Evolutionary conservation across 1,140 invertebrate species (phyloP), one percentile per base, ranked within the genome.

Genomic region (Cydia pomonella): DNA sequence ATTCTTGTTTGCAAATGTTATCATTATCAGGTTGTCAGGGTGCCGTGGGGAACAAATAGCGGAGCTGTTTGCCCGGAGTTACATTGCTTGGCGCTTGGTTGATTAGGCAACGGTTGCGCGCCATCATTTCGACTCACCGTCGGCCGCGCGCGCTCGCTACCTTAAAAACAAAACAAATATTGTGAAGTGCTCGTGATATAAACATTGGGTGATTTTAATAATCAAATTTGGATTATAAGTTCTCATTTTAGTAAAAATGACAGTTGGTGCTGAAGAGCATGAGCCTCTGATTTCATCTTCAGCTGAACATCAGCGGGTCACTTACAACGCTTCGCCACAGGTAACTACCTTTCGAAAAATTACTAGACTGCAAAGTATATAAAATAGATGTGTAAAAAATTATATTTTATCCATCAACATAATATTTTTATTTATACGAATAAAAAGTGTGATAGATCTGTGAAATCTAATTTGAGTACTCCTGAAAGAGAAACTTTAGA

Each of bases 241-340:
- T 77, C 76, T 59, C 75, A 72, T 33, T 73, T 72, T 47, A 75
- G 2, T 12, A 12, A 90, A 84, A 80, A 93, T 92, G 90, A 92
- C 90, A n/a, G 90, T 82, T 27, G 90, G 87, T 44, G 85, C 76
- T 5, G 92, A 92, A 76, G 91, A 92, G 71, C 91, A 92, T 38
- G 90, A 92, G 75, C 90, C 91, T 7, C 82, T 91, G 29, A 90
- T 93, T 75, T 86, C 87, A 33, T 82, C 89, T 1, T 88, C 92
- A 16, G 87, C 89, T 12, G 91, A 93, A 74, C 89, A 92, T 77
- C 88, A 92, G 74, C 83, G 91, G 66, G 87, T 92, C 72, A 79
- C 93, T 12, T 87, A 90, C 80, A 86, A 83, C 83, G 87, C 84
- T 82, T 86, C 91, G 27, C 89, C 91, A 7, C 82, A 84, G 75